Base-by-base conservation (phyloP, 2,113 vertebrate species). In the Pterocles burchelli region DNA sequence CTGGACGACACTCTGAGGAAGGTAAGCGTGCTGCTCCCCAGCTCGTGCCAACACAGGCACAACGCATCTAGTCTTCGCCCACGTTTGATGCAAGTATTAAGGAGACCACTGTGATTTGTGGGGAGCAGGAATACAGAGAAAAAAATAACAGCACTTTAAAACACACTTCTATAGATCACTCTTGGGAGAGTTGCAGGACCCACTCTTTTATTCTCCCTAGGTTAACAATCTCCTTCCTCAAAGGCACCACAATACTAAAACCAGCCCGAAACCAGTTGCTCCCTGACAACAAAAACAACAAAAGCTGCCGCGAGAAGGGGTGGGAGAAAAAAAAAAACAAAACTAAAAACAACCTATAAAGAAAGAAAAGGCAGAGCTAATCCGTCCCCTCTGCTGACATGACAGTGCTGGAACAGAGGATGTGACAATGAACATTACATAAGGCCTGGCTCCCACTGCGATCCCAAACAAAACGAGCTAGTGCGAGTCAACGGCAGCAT, bases 341-440 rank as follows among this genome's bases (percentile, higher is more conserved):
- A 7, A 5, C 7, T 34, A 72, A 85, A 90, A 49, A 28, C 74
- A 88, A 63, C 29, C 11, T 43, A 55, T 49, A 90, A 88, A 91
- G n/a, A 90, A 91, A 78, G 67, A 85, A 85, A 84, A 88, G 38
- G 34, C 74, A 91, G 55, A 96, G 89, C 38, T 90, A 96, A 95
- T 76, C 57, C 77, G 89, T 72, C 84, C 84, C 80, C 85, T 95
- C 62, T 66, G 84, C 70, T 93, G 91, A 91, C 62, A 80, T 33
- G 45, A 94, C 73, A 88, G 88, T 3, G 67, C 79, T 95, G 88
- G 73, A 90, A 87, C 18, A 1, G 92, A 68, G 68, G 92, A 46
- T 62, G 61, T 89, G 92, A 96, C 94, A 94, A 85, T 96, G 93
- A 90, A 46, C 75, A 66, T 97, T 96, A 97, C 52, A 51, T 95